Conservation (phyloP, 2,113 vertebrate genomes). For the Calidris pygmaea region DNA sequence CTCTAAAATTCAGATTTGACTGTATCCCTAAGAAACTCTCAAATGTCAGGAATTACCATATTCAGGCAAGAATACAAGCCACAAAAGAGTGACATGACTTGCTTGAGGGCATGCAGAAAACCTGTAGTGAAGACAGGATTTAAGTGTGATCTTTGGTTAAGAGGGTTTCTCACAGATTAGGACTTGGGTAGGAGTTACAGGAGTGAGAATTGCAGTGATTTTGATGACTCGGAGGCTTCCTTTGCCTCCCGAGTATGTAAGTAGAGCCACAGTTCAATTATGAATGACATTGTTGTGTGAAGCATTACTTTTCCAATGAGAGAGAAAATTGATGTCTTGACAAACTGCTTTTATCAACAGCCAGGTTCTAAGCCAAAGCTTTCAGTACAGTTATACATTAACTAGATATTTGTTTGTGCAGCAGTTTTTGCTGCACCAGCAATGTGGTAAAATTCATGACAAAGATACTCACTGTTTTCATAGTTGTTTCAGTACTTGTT, state of each 20-base stretch:
- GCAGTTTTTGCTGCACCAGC: not conserved
- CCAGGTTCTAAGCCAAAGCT: slow-evolving; percentile 2
- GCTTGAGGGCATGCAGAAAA: not conserved
- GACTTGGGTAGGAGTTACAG: not conserved
- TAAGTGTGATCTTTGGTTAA: not conserved
- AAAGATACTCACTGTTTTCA: not conserved
- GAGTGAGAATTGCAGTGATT: not conserved
- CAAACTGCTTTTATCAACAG: slow-evolving; percentile 4
- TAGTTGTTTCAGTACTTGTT: not conserved
- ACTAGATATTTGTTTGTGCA: not conserved
- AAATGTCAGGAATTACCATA: not conserved
- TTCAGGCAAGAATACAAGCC: not conserved
- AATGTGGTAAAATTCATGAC: not conserved
- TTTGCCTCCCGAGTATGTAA: not conserved
- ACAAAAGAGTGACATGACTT: not conserved
- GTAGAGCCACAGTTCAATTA: not conserved
- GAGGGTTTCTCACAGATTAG: not conserved
- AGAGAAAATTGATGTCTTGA: slow-evolving; percentile 16
- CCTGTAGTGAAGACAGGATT: not conserved
- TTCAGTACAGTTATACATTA: slow-evolving; percentile 10
- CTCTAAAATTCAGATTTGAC: not conserved
- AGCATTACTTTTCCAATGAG: not conserved
- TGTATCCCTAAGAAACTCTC: not conserved
- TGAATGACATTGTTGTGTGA: not conserved
- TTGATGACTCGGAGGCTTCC: not conserved